These are phyloP conservation scores for Philotrypesis tridentata DNA, from an alignment of 1,140 invertebrate genomes.

Conservation along the genomic window DNA sequence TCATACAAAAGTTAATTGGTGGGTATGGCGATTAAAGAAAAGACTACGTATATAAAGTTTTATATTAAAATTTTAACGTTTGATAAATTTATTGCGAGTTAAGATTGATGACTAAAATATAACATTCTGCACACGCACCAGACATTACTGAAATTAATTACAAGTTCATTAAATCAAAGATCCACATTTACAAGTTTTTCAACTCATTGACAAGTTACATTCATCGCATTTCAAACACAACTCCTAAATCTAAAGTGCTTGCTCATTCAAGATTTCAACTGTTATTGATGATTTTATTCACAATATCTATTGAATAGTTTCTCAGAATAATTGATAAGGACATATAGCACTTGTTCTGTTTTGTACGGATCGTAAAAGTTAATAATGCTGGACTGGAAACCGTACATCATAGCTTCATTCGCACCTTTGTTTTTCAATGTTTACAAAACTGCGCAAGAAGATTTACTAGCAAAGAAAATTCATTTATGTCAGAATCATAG, in stretches of 20 bases:
- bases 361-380: conserved; percentile 1
- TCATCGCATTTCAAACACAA: conserved; percentile 57
- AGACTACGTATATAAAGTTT: conserved; percentile 14
- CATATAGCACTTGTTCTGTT: conserved; percentile 29
- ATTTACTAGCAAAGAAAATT: conserved; percentile 42
- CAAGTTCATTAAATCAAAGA: conserved; percentile 59
- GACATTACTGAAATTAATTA: conserved; percentile 57
- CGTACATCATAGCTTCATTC: conserved; percentile 3
- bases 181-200: conserved; percentile 61
- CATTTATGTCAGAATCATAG: not conserved
- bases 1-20: not conserved
- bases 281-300: conserved; percentile 56
- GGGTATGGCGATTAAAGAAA: not conserved
- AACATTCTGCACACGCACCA: conserved; percentile 53
- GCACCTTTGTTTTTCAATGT: conserved; percentile 25
- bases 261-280: conserved; percentile 52
- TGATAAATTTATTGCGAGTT: conserved; percentile 64
- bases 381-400: conserved; percentile 32
- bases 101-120: conserved; percentile 56
- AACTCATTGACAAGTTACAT: conserved; percentile 60
- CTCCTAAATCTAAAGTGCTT: conserved; percentile 57
- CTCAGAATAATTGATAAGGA: conserved; percentile 29
- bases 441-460: conserved; percentile 31
- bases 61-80: conserved; percentile 57
- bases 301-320: conserved; percentile 53